Evolutionary conservation across 2,113 vertebrate genomes (phyloP), one percentile per base, ranked within the genome.

Genomic region (Saccopteryx bilineata): DNA sequence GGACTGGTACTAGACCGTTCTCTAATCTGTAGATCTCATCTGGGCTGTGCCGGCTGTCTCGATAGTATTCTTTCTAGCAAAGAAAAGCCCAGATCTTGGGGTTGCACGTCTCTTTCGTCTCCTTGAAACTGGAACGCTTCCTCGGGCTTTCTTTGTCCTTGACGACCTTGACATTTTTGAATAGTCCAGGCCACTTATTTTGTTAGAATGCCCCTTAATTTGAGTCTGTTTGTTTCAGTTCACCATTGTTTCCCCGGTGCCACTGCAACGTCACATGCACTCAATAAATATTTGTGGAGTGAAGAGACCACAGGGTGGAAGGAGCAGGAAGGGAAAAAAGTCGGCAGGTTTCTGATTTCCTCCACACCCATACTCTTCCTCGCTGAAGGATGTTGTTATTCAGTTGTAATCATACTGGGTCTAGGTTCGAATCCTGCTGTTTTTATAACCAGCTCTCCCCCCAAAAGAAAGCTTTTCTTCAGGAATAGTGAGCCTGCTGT

Each of bases 181-280:
- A 87, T 31, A 58, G 5, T 15, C 9, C 9, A 26, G 60, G 79
- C 82, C 78, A 39, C 28, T 68, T 23, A 33, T 91, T 90, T 46
- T 69, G 52, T 69, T 69, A 83, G 80, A 58, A 12, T 26, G 26
- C 7, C 54, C 28, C 58, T 93, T 21, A 8, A 0, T 23, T 33
- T 60, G 58, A n/a, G 71, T 33, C 48, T 56, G 12, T 69, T 52
- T 96, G 58, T 76, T 93, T 88, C 15, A 54, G 76, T 90, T 92
- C 68, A 19, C 31, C 13, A 0, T 58, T 69, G 50, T 33, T 21
- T 61, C 75, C 46, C 74, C 33, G 52, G 17, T 9, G 31, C 24
- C 81, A 52, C 24, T 10, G 17, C 81, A 80, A 50, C 85, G 23
- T 18, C 83, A 71, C 3, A 19, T 14, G 68, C 63, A 5, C 26